Conservation (phyloP, 2,888 invertebrate genomes). For the Dioctria linearis region DNA sequence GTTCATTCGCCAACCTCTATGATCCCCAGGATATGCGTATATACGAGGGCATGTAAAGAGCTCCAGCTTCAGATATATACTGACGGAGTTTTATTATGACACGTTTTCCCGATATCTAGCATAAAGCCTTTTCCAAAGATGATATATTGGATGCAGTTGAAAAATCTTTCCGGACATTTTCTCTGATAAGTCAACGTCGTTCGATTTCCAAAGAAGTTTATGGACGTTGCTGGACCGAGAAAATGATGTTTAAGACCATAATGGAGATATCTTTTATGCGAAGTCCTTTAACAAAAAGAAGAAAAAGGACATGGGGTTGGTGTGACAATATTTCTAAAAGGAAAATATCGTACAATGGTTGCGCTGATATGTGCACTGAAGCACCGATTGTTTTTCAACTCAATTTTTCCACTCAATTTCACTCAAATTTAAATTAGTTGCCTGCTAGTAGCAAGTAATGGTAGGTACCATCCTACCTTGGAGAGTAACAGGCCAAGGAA, state of each 20-base stretch:
- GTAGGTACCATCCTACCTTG: background rate
- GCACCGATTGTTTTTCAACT: background rate
- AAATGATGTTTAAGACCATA: constrained; percentile 38
- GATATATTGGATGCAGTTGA: constrained; percentile 50
- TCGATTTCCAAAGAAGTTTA: constrained; percentile 19
- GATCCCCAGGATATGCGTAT: constrained; percentile 35
- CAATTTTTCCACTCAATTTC: constrained; percentile 27
- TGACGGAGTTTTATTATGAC: constrained; percentile 47
- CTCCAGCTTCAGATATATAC: constrained; percentile 20
- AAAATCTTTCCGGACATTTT: constrained; percentile 50
- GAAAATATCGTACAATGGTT: background rate
- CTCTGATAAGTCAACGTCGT: constrained; percentile 46
- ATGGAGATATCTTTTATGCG: constrained; percentile 4
- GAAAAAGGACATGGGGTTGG: background rate
- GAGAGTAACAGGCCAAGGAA: background rate
- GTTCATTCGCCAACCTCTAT: background rate
- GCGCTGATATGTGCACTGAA: background rate
- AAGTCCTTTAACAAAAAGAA: background rate
- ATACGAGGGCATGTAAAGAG: constrained; percentile 32
- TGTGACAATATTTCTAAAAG: background rate
- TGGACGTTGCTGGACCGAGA: constrained; percentile 34
- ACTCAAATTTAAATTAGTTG: constrained; percentile 38
- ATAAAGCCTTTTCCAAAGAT: constrained; percentile 40
- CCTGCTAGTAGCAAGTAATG: background rate
- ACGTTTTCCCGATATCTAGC: constrained; percentile 47